These are phyloP conservation scores for Chrysoperla carnea DNA, from an alignment of 1,140 invertebrate species.

Conservation along the genomic window DNA sequence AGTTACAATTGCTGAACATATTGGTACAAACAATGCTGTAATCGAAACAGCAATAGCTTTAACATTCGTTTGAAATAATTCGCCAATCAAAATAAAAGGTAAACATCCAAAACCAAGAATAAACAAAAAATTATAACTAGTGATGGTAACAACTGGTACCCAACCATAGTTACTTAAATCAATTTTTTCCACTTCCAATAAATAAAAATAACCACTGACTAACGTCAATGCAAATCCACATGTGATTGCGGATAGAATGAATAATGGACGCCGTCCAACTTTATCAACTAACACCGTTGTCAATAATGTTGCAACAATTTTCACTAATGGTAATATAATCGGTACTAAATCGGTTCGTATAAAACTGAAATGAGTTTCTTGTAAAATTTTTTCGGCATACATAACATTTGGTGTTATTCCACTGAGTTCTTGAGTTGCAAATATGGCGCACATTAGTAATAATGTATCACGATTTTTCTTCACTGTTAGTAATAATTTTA, in stretches of 20 bases:
- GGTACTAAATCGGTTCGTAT: neutral
- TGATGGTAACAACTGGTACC: too few relatives aligned
- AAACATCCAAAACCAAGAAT: constrained; percentile 38
- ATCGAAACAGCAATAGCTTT: constrained; percentile 35
- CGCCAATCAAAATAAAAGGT: constrained; percentile 42
- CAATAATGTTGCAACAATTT: neutral
- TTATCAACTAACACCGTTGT: neutral
- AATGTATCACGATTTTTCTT: neutral
- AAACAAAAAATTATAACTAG: constrained; percentile 21
- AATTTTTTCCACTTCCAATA: too few relatives aligned
- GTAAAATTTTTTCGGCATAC: neutral
- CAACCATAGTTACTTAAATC: too few relatives aligned
- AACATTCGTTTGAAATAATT: constrained; percentile 37
- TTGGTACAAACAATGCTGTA: constrained; percentile 23
- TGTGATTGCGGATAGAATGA: neutral
- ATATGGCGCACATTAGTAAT: neutral
- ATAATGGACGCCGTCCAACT: neutral
- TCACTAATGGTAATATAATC: neutral
- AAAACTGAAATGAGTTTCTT: neutral
- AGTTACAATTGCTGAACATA: constrained; percentile 4
- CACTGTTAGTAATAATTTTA: neutral
- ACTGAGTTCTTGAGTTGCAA: neutral
- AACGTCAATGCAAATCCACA: neutral
- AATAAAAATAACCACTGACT: too few relatives aligned
- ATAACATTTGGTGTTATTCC: neutral